Conservation (phyloP, 1,140 invertebrate species). For the Pemphigus obesinymphae region DNA sequence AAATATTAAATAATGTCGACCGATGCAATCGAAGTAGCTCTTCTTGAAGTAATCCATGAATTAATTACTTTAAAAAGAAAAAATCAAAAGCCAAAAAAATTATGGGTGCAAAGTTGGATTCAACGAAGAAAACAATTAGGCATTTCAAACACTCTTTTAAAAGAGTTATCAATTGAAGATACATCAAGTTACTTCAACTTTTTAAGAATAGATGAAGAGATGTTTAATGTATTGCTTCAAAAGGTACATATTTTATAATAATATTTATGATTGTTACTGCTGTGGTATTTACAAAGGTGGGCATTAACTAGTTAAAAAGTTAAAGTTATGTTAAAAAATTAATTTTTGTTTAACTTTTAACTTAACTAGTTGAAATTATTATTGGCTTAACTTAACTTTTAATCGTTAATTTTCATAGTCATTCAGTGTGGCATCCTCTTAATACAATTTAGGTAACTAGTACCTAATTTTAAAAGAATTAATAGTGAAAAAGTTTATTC, state of each 20-base stretch:
- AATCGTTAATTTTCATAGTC: no score
- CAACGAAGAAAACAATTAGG: neutral
- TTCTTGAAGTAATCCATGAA: neutral
- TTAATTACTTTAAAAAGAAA: conserved; percentile 20
- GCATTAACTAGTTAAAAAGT: no score
- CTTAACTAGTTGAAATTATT: no score
- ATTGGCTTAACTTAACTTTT: no score
- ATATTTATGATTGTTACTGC: neutral
- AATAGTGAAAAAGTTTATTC: no score
- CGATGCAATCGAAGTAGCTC: neutral
- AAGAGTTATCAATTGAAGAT: conserved; percentile 17
- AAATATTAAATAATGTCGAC: neutral
- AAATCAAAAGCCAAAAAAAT: neutral
- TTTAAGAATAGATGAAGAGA: conserved; percentile 4
- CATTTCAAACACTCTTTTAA: neutral
- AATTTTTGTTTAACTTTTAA: neutral
- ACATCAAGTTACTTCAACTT: neutral
- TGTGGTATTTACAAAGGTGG: no score
- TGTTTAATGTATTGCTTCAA: conserved; percentile 10
- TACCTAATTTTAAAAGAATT: no score
- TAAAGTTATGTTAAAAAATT: no score
- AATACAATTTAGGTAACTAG: no score
- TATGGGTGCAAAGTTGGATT: conserved; percentile 33
- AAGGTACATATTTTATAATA: neutral
- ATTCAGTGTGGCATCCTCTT: no score